Conservation (phyloP, 2,797 vertebrate species). For the Diplodus puntazzo region DNA sequence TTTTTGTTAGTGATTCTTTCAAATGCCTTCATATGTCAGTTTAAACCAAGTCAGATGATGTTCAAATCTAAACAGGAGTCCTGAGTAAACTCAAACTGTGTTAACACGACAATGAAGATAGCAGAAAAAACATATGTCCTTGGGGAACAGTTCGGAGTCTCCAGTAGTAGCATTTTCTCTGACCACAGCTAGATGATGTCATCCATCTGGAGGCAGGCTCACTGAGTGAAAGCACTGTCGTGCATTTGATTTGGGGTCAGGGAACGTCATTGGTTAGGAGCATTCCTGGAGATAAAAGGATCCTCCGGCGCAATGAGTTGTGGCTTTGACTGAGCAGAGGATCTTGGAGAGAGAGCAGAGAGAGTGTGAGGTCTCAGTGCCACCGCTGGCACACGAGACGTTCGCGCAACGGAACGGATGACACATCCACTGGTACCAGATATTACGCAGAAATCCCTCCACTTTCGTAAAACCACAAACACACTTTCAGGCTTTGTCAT, state of each 20-base stretch:
- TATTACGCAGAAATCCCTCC: constrained; percentile 24
- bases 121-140: constrained; percentile 3
- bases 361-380: constrained; percentile 57
- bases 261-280: constrained; percentile 51
- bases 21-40: background rate
- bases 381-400: constrained; percentile 25
- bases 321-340: constrained; percentile 42
- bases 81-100: constrained; percentile 3
- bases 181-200: constrained; percentile 65
- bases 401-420: constrained; percentile 57
- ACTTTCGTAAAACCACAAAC: constrained; percentile 33
- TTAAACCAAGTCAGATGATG: background rate
- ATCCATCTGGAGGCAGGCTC: constrained; percentile 43
- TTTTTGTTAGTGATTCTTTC: background rate
- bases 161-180: constrained; percentile 50
- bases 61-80: background rate
- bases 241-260: constrained; percentile 62
- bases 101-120: constrained; percentile 3
- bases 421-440: constrained; percentile 52
- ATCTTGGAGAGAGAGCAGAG: constrained; percentile 55
- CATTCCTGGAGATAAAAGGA: constrained; percentile 57
- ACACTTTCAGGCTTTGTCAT: constrained; percentile 7
- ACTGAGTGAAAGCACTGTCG: constrained; percentile 33
- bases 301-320: constrained; percentile 43
- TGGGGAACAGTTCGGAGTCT: constrained; percentile 31